phyloP scores from a whole-genome alignment of 2,797 vertebrate species.

The Diplodus puntazzo region DNA sequence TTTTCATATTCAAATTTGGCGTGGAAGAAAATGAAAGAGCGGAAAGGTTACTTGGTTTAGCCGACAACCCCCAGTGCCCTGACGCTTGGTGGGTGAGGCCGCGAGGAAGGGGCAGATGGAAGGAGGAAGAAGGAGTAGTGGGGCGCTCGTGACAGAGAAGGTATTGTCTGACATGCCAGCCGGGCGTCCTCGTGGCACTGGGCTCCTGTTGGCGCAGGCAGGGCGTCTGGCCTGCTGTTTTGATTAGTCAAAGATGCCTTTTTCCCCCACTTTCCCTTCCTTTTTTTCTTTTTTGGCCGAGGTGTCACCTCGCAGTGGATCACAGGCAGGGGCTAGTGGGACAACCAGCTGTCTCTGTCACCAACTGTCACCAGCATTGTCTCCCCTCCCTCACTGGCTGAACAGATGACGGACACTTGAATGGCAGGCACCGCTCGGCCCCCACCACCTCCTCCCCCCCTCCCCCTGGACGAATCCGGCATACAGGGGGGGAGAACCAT shows the following conservation, averaged over 20 bases:
- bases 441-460: slow-evolving; percentile 19
- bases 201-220: slow-evolving; percentile 70
- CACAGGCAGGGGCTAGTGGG: slow-evolving; percentile 73
- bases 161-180: slow-evolving; percentile 90
- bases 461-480: neutral
- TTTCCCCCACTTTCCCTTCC: slow-evolving; percentile 32
- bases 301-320: slow-evolving; percentile 77
- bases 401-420: slow-evolving; percentile 83
- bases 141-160: slow-evolving; percentile 86
- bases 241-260: slow-evolving; percentile 75
- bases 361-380: slow-evolving; percentile 81
- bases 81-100: slow-evolving; percentile 72
- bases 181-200: slow-evolving; percentile 68
- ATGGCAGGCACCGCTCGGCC: slow-evolving; percentile 67
- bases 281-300: slow-evolving; percentile 48
- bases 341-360: slow-evolving; percentile 85
- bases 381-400: slow-evolving; percentile 69
- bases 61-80: slow-evolving; percentile 92
- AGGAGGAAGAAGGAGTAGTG: slow-evolving; percentile 60
- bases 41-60: slow-evolving; percentile 95
- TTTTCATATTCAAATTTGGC: slow-evolving; percentile 99
- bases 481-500: slow-evolving; percentile 58
- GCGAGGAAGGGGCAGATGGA: slow-evolving; percentile 69
- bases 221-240: slow-evolving; percentile 76
- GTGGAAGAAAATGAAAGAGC: slow-evolving; percentile 91